phyloP scores from a whole-genome alignment of 2,888 invertebrate species.

The Parnassius mnemosyne region DNA sequence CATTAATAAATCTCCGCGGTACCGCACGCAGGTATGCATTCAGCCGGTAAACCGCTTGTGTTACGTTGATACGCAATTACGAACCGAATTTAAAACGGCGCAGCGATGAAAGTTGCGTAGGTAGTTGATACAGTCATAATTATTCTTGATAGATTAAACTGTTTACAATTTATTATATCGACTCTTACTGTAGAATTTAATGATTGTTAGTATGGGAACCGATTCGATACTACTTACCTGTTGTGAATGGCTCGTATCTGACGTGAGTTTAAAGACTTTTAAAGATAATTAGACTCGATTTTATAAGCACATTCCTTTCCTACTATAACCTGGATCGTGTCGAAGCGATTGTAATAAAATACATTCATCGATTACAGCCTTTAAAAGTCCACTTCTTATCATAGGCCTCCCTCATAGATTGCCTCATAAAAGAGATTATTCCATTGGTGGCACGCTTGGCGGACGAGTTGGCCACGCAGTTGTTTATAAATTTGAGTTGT shows the following conservation, averaged over 20 bases:
- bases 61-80: background rate
- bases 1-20: conserved; percentile 54
- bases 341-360: too few relatives aligned
- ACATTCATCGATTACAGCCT: too few relatives aligned
- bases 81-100: background rate
- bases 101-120: conserved; percentile 3
- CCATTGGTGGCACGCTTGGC: too few relatives aligned
- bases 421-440: too few relatives aligned
- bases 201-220: conserved; percentile 4
- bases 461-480: too few relatives aligned
- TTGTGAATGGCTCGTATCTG: background rate
- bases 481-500: too few relatives aligned
- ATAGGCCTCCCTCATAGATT: too few relatives aligned
- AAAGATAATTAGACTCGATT: too few relatives aligned
- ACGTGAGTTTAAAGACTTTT: background rate
- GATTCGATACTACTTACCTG: background rate
- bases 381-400: too few relatives aligned
- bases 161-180: conserved; percentile 7
- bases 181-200: background rate
- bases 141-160: conserved; percentile 2
- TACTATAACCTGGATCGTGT: too few relatives aligned
- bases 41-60: background rate
- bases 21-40: conserved; percentile 16
- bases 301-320: too few relatives aligned
- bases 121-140: background rate